Evolutionary conservation across 2,113 vertebrate species (phyloP).

Genomic region (Zingel zingel): DNA sequence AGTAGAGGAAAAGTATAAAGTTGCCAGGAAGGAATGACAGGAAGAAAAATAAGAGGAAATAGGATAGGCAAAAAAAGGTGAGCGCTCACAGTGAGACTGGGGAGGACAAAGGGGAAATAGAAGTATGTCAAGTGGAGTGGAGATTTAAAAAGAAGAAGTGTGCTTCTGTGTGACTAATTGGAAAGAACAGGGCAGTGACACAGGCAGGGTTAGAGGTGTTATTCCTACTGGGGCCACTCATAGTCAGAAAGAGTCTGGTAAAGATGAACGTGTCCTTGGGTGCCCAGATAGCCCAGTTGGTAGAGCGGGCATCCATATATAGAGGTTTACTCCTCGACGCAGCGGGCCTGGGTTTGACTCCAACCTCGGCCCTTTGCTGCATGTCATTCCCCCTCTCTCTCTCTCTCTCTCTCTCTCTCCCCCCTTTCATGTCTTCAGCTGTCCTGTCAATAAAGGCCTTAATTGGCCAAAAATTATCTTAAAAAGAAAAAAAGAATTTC

Average conservation of each 20-base stretch:
- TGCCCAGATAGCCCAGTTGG: too few species aligned
- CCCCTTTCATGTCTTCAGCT: too few species aligned
- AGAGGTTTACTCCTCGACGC: too few species aligned
- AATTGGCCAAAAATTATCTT: too few species aligned
- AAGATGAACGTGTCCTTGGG: background rate
- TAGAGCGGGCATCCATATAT: too few species aligned
- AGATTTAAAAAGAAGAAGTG: conserved; percentile 10
- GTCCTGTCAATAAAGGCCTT: too few species aligned
- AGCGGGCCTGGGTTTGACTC: too few species aligned
- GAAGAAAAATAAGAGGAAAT: conserved; percentile 1
- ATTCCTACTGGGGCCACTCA: conserved; percentile 16
- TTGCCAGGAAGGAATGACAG: background rate
- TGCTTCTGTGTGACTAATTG: conserved; percentile 43
- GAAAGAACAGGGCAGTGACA: conserved; percentile 26
- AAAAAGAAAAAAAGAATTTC: background rate
- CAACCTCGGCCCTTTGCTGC: too few species aligned
- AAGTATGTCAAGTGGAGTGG: background rate
- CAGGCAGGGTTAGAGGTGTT: conserved; percentile 15
- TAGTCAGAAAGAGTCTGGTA: conserved; percentile 3
- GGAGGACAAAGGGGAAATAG: background rate
- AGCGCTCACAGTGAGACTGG: conserved; percentile 3
- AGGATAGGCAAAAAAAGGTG: background rate
- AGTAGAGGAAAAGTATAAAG: background rate
- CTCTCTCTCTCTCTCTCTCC: too few species aligned
- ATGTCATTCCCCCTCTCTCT: too few species aligned